Conservation (phyloP, 2,888 invertebrate genomes). For the Epirrhoe tristata region DNA sequence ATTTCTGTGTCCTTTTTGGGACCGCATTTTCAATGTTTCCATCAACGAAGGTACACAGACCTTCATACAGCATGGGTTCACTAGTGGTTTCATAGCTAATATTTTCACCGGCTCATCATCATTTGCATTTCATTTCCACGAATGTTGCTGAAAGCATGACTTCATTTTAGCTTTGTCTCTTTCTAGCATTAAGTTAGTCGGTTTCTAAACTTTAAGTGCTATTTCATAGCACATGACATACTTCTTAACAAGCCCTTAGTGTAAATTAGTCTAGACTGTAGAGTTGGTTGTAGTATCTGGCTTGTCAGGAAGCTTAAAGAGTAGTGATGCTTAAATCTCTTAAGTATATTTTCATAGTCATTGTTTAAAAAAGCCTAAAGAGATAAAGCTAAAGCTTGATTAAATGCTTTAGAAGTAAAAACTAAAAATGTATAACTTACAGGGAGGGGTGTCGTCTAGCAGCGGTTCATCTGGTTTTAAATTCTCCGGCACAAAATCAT, state of each 20-base stretch:
- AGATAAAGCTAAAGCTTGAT: not conserved
- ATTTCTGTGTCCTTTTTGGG: conserved; percentile 43
- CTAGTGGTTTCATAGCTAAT: conserved; percentile 27
- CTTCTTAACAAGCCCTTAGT: not conserved
- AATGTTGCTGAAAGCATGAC: not conserved
- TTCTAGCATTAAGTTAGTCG: not conserved
- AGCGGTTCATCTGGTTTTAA: conserved; percentile 62
- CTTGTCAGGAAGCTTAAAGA: not conserved
- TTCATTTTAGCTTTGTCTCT: not conserved
- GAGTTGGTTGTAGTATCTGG: not conserved
- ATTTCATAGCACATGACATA: not conserved
- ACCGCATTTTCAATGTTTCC: conserved; percentile 44
- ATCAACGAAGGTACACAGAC: conserved; percentile 27
- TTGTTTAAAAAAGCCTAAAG: not conserved
- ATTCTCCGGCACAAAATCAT: conserved; percentile 61
- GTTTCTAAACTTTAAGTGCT: not conserved
- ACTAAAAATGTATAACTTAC: conserved; percentile 36
- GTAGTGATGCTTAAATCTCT: not conserved
- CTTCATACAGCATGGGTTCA: conserved; percentile 35
- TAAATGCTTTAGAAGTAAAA: not conserved
- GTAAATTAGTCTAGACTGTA: not conserved
- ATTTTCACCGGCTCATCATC: conserved; percentile 23
- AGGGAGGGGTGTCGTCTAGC: conserved; percentile 65
- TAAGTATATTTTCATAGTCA: not conserved
- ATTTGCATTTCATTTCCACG: conserved; percentile 11